Conservation (phyloP, 2,888 invertebrate genomes). For the Nycteola revayana region DNA sequence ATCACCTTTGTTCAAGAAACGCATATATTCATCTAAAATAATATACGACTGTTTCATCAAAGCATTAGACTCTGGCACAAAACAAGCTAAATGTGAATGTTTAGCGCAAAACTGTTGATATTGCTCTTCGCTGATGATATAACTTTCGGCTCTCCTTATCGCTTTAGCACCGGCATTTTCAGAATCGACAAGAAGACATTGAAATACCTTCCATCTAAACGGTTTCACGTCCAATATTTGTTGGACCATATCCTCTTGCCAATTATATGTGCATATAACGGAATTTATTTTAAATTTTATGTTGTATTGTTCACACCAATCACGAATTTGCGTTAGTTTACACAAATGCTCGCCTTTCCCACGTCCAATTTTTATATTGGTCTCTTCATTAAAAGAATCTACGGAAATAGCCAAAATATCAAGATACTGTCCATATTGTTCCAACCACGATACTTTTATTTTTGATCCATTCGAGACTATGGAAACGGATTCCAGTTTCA, state of each 20-base stretch:
- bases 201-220: constrained; percentile 10
- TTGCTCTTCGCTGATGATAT: not conserved
- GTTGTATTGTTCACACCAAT: constrained; percentile 9
- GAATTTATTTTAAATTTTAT: constrained; percentile 9
- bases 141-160: constrained; percentile 2
- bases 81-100: constrained; percentile 6
- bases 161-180: constrained; percentile 6
- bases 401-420: constrained; percentile 9
- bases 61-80: constrained; percentile 8
- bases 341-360: constrained; percentile 7
- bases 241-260: constrained; percentile 9
- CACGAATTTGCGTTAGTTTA: constrained; percentile 2
- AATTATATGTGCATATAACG: constrained; percentile 10
- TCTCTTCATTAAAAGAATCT: constrained; percentile 8
- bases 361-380: constrained; percentile 7
- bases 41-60: constrained; percentile 11
- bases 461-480: constrained; percentile 9
- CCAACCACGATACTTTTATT: constrained; percentile 5
- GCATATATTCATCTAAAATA: constrained; percentile 9
- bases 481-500: constrained; percentile 8
- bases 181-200: constrained; percentile 7
- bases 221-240: constrained; percentile 4
- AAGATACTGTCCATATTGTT: constrained; percentile 1
- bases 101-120: constrained; percentile 6
- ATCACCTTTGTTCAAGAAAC: constrained; percentile 9